A percentile compares a stretch with the other conserved stretches of the same genome.
phyloP scores from a whole-genome alignment of 1,140 invertebrate genomes.

The Dendrolimus punctatus region DNA sequence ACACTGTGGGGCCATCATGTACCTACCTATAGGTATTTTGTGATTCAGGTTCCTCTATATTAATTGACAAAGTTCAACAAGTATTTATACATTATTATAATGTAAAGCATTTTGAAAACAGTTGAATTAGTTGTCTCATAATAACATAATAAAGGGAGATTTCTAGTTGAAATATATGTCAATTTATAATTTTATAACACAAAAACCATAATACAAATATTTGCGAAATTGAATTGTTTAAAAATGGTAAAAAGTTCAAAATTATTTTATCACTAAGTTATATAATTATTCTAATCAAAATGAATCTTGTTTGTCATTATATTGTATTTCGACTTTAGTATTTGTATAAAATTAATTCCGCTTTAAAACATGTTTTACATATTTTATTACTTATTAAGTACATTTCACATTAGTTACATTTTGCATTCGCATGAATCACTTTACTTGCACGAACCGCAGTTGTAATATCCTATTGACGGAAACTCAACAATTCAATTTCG shows the following conservation, averaged over 20 bases:
- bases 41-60: not conserved
- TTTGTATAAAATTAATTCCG: slow-evolving; percentile 2
- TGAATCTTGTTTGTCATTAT: no score
- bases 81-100: no score
- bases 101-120: no score
- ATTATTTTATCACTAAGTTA: no score
- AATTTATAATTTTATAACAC: slow-evolving; percentile 7
- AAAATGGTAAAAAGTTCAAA: slow-evolving; percentile 10
- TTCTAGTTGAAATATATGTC: not conserved
- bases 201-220: slow-evolving; percentile 9
- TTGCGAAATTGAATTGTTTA: slow-evolving; percentile 70
- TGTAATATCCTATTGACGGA: slow-evolving; percentile 49
- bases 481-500: slow-evolving; percentile 69
- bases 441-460: slow-evolving; percentile 50
- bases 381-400: slow-evolving; percentile 25
- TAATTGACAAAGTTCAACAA: no score
- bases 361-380: slow-evolving; percentile 12
- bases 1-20: not conserved
- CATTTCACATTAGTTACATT: slow-evolving; percentile 53
- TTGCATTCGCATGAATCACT: slow-evolving; percentile 62
- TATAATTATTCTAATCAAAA: no score
- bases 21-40: not conserved
- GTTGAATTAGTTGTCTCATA: no score
- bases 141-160: no score
- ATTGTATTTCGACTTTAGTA: not conserved